Evolutionary conservation across 1,140 invertebrate genomes (phyloP), one percentile per base, ranked within the genome.

Genomic region (Acyrthosiphon pisum): DNA sequence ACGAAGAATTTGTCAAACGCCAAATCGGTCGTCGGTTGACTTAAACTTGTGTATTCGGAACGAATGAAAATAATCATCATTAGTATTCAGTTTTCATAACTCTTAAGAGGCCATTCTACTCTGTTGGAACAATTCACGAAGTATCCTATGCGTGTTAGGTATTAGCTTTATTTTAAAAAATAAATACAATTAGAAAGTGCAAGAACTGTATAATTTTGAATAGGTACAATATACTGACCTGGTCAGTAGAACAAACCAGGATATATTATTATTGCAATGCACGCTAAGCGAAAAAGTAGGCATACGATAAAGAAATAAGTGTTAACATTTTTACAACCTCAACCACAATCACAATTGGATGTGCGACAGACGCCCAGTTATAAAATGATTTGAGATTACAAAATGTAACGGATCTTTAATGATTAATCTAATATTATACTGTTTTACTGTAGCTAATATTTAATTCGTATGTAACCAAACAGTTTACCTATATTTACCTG

Each of bases 161-260:
- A 46, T 46, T 46, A 46, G 53, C 35, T 53, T 53, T 89, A 60
- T 68, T 90, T 68, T 6, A 48, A 87, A 48, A 87, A 46, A 46
- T 23, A 35, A 56, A 87, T 41, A 1, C 1, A 90, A 90, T 90
- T 90, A 90, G 89, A 90, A 90, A 90, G 89, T 44, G 89, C 37
- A 90, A 6, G 89, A 20, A 46, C 53, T 4, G 30, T 90, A 20
- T 44, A 23, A 41, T 53, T 56, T 56, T 37, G 11, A 26, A 56
- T 41, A 41, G 41, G 41, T 41, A 26, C 53, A 68, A 53, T 53
- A 53, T n/a, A 44, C 68, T 23, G 26, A 90, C 53, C 14, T 11
- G 89, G 89, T 90, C 89, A 90, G 89, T 90, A 68, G 23, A 90
- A 56, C 88, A 56, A 41, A 37, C 88, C 88, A 6, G 46, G 20